These are phyloP conservation scores for Stictocephala bisonia DNA, from an alignment of 2,888 invertebrate species.

Conservation along the genomic window DNA sequence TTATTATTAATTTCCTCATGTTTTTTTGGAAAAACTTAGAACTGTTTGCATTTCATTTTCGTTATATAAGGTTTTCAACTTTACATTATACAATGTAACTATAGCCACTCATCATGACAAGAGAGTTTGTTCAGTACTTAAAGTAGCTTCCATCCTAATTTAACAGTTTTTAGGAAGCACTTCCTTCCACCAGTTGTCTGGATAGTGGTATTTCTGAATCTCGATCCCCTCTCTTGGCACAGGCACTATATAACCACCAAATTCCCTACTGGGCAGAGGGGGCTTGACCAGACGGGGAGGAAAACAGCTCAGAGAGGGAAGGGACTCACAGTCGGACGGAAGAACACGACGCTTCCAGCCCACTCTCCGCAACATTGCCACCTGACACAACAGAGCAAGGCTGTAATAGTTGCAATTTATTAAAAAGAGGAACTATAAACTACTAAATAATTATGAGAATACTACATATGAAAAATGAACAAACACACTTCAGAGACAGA, in stretches of 20 bases:
- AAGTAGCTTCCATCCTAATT: constrained; percentile 12
- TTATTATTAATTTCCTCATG: no score
- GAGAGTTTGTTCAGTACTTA: neutral
- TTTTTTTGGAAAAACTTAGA: no score
- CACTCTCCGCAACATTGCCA: constrained; percentile 66
- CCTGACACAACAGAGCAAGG: constrained; percentile 60
- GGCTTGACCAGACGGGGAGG: constrained; percentile 66
- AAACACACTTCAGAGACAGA: no score
- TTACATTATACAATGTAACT: no score
- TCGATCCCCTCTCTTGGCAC: constrained; percentile 70
- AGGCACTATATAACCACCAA: constrained; percentile 66
- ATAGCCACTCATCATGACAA: no score
- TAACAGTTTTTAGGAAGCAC: constrained; percentile 65
- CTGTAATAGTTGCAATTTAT: no score
- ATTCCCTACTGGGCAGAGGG: constrained; percentile 66
- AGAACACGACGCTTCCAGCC: constrained; percentile 69
- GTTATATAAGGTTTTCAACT: no score
- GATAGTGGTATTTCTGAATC: constrained; percentile 71
- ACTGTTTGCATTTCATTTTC: no score
- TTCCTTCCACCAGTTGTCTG: constrained; percentile 70
- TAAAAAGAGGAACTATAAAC: no score
- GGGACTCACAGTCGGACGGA: constrained; percentile 68
- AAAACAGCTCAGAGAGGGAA: constrained; percentile 67
- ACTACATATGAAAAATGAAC: no score
- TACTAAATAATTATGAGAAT: no score